A percentile compares a stretch with the other conserved stretches of the same genome.
Evolutionary conservation across 2,113 vertebrate genomes (phyloP).

Genomic region (Stomatorhinus ivindoensis): DNA sequence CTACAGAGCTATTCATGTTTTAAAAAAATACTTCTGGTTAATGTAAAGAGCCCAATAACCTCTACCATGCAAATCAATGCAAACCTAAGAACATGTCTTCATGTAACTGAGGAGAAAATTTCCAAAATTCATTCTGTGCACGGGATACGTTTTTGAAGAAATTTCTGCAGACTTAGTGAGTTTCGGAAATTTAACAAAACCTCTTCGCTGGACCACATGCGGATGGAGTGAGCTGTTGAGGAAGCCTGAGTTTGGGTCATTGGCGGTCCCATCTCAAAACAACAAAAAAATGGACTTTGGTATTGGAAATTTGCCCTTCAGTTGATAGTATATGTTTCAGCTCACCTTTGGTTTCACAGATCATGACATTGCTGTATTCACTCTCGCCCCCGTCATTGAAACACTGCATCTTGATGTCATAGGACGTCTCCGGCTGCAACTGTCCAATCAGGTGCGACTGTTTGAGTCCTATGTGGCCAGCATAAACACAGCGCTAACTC

Average conservation of each 20-base stretch:
- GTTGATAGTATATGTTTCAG: background rate
- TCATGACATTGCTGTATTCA: constrained; percentile 95
- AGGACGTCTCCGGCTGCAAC: constrained; percentile 85
- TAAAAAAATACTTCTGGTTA: background rate
- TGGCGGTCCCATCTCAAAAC: background rate
- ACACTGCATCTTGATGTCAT: constrained; percentile 96
- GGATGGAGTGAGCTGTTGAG: background rate
- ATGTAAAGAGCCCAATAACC: background rate
- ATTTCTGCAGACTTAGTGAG: background rate
- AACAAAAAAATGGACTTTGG: background rate
- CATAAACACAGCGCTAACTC: background rate
- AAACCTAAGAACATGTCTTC: background rate
- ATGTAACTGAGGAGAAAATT: background rate
- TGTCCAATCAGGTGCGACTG: constrained; percentile 86
- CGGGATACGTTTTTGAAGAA: background rate
- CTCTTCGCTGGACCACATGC: background rate
- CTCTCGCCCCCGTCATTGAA: constrained; percentile 87
- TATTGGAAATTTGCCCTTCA: background rate
- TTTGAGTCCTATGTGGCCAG: constrained; percentile 65
- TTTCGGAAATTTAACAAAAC: background rate
- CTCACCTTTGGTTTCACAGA: constrained; percentile 90
- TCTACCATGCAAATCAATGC: background rate
- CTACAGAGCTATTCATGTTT: background rate
- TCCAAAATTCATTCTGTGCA: background rate
- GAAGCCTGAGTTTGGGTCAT: background rate